Conservation (phyloP, 2,888 invertebrate species). For the Hypselothyrea guttata region DNA sequence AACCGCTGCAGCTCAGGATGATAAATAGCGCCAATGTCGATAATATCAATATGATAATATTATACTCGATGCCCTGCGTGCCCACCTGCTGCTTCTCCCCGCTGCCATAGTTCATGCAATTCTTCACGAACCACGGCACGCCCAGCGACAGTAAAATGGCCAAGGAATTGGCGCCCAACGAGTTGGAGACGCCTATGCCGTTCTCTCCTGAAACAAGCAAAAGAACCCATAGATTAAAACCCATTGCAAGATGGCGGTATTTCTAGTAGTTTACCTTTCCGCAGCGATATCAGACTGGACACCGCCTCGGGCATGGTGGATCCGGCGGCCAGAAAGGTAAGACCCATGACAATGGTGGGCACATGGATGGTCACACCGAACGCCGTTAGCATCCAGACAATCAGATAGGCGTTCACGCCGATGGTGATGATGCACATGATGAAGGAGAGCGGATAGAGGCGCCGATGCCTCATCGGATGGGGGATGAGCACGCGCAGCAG, state of each 20-base stretch:
- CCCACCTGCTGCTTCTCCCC: constrained; percentile 85
- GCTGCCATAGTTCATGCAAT: constrained; percentile 84
- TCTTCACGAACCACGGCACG: constrained; percentile 92
- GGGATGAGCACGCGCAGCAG: constrained; percentile 88
- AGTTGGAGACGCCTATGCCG: constrained; percentile 93
- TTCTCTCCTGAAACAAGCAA: constrained; percentile 86
- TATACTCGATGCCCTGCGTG: constrained; percentile 91
- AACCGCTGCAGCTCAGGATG: constrained; percentile 87
- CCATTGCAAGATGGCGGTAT: too few relatives aligned
- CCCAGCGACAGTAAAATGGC: constrained; percentile 92
- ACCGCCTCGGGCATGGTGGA: constrained; percentile 92
- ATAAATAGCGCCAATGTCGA: constrained; percentile 88
- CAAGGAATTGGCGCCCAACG: constrained; percentile 92
- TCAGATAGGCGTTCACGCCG: constrained; percentile 91
- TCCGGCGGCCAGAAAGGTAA: constrained; percentile 94
- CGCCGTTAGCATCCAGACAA: constrained; percentile 95
- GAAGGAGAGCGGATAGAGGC: constrained; percentile 90
- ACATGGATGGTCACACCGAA: constrained; percentile 91
- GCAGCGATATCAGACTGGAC: constrained; percentile 92
- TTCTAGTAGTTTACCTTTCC: constrained; percentile 86
- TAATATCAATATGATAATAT: constrained; percentile 89
- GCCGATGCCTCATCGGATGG: constrained; percentile 85
- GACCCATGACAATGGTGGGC: constrained; percentile 94
- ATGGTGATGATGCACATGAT: constrained; percentile 94
- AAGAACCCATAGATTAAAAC: constrained; percentile 3